Evolutionary conservation across 2,113 vertebrate genomes (phyloP).

Genomic region (Microcebus tavaratra): DNA sequence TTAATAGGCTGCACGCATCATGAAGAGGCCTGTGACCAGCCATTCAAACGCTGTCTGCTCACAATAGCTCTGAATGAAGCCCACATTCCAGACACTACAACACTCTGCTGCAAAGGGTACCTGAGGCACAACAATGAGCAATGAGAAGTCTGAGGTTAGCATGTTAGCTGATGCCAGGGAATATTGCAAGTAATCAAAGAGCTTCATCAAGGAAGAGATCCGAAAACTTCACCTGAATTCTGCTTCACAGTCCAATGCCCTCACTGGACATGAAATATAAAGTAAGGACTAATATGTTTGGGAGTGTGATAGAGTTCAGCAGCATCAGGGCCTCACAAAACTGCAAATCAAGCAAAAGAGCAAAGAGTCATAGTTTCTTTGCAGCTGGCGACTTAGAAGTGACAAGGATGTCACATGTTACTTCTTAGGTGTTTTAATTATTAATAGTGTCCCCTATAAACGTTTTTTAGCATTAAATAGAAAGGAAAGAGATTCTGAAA

Average conservation of each 20-base stretch:
- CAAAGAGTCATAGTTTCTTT: background rate
- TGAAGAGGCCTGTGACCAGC: background rate
- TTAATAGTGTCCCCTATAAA: background rate
- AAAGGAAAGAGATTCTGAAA: slow-evolving; percentile 14
- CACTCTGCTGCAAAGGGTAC: background rate
- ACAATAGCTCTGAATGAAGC: background rate
- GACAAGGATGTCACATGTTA: background rate
- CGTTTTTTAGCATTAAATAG: background rate
- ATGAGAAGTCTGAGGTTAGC: background rate
- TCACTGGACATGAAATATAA: background rate
- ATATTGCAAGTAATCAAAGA: background rate
- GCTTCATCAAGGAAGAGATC: background rate
- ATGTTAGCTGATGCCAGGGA: background rate
- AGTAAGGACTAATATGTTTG: background rate
- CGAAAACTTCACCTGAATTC: background rate
- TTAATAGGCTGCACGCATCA: background rate
- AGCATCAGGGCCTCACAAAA: background rate
- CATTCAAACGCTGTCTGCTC: background rate
- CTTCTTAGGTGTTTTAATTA: slow-evolving; percentile 32
- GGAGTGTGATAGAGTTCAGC: background rate
- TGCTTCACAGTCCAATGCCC: background rate
- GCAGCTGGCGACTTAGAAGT: background rate
- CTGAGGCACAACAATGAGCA: no score
- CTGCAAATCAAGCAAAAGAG: background rate
- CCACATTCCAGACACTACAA: background rate